phyloP scores from a whole-genome alignment of 2,113 vertebrate genomes.

The Seriola dumerili region DNA sequence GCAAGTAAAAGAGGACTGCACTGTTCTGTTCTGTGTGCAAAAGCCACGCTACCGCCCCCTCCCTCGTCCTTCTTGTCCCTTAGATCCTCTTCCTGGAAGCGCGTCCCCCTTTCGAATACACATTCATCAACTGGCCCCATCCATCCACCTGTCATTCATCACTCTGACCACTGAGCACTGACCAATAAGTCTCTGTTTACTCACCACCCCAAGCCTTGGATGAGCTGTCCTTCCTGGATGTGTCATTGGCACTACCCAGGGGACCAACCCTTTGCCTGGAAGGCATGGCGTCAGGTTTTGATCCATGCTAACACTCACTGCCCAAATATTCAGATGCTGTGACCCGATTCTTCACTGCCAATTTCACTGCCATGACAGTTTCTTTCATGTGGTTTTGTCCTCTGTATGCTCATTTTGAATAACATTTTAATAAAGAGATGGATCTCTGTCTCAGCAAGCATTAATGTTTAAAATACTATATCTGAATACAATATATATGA shows the following conservation, averaged over 20 bases:
- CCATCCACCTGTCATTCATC: conserved; percentile 29
- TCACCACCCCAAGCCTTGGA: conserved; percentile 46
- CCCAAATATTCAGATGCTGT: conserved; percentile 43
- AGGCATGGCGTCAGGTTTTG: conserved; percentile 51
- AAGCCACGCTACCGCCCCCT: not conserved
- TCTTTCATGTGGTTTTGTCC: conserved; percentile 33
- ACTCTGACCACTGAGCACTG: conserved; percentile 31
- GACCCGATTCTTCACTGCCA: conserved; percentile 14
- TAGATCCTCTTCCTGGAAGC: conserved; percentile 62
- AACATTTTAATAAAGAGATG: not conserved
- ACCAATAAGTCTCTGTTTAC: conserved; percentile 48
- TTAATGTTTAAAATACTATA: not conserved
- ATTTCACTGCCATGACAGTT: conserved; percentile 1
- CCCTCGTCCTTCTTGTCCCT: conserved; percentile 38
- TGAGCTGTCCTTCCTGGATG: conserved; percentile 54
- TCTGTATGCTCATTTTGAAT: not conserved
- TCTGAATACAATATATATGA: not conserved
- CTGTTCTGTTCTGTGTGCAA: conserved; percentile 3
- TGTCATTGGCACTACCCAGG: conserved; percentile 48
- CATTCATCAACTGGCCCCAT: conserved; percentile 30
- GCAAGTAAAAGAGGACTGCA: conserved; percentile 7
- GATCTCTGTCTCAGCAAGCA: not conserved
- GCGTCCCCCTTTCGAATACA: not conserved
- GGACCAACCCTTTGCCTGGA: conserved; percentile 46
- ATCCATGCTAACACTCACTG: conserved; percentile 36